phyloP scores from a whole-genome alignment of 2,888 invertebrate species.

The Nomada fucata region DNA sequence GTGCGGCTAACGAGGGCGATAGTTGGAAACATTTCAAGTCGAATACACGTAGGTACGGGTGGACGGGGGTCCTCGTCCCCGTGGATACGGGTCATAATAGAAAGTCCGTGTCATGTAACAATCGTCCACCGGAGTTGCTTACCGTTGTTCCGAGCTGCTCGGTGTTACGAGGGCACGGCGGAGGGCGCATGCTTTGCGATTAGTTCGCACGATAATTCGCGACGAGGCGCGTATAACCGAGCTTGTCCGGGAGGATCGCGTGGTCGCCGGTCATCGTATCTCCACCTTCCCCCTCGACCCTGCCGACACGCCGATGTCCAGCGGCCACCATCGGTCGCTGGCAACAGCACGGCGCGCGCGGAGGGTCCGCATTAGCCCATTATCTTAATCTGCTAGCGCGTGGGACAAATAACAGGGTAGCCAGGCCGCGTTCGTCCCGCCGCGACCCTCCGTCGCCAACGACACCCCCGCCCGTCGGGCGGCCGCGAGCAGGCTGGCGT shows the following conservation, averaged over 20 bases:
- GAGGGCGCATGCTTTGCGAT: slow-evolving; percentile 57
- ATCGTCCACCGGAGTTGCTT: slow-evolving; percentile 24
- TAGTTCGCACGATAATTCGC: slow-evolving; percentile 71
- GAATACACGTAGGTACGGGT: not conserved
- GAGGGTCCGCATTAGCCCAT: slow-evolving; percentile 75
- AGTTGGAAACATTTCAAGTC: not conserved
- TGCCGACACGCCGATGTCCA: slow-evolving; percentile 52
- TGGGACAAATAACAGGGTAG: slow-evolving; percentile 79
- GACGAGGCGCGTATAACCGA: slow-evolving; percentile 55
- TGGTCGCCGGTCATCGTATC: slow-evolving; percentile 75
- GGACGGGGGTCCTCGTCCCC: not conserved
- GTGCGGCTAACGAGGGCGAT: not conserved
- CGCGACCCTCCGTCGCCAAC: not conserved
- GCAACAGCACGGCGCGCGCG: slow-evolving; percentile 41
- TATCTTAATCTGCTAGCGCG: slow-evolving; percentile 79
- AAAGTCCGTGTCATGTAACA: slow-evolving; percentile 31
- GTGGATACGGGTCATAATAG: slow-evolving; percentile 3
- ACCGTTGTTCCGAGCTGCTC: slow-evolving; percentile 3
- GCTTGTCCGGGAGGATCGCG: slow-evolving; percentile 71
- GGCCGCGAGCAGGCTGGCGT: slow-evolving; percentile 14
- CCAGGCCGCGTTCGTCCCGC: slow-evolving; percentile 37
- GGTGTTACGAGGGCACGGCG: not conserved
- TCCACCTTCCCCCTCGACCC: slow-evolving; percentile 40
- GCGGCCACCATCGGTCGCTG: slow-evolving; percentile 57
- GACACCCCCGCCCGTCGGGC: not conserved